Evolutionary conservation across 2,888 invertebrate species (phyloP).

Genomic region (Apamea epomidion): DNA sequence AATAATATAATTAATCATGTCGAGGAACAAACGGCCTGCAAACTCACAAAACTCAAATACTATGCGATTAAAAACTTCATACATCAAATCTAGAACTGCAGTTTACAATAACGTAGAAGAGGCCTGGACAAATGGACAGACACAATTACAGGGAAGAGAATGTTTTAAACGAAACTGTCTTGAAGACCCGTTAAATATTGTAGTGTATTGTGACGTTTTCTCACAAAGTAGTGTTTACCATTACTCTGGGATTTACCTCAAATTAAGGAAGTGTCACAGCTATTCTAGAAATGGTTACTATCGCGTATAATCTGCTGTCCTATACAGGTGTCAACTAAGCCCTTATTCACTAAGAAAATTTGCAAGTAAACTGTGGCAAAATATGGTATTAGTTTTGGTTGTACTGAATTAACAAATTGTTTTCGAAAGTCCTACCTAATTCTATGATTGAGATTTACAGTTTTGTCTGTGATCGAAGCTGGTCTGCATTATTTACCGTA

Average conservation of each 20-base stretch:
- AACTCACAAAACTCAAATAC: background rate
- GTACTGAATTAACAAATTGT: background rate
- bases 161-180: conserved; percentile 22
- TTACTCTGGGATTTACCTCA: background rate
- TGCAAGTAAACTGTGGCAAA: background rate
- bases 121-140: background rate
- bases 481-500: background rate
- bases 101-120: conserved; percentile 11
- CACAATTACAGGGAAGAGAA: background rate
- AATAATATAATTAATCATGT: conserved; percentile 38
- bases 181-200: conserved; percentile 15
- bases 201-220: conserved; percentile 11
- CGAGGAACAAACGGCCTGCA: conserved; percentile 2
- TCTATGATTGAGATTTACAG: background rate
- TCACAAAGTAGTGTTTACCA: background rate
- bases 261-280: background rate
- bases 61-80: conserved; percentile 13
- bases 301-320: background rate
- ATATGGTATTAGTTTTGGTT: background rate
- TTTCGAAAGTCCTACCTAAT: background rate
- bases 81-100: conserved; percentile 9
- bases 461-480: background rate
- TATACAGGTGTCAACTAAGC: background rate
- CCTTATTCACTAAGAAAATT: background rate
- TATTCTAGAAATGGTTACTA: background rate